A percentile compares a stretch with the other conserved stretches of the same genome.
phyloP scores from a whole-genome alignment of 2,113 vertebrate species.

The Poeciliopsis turrubarensis region DNA sequence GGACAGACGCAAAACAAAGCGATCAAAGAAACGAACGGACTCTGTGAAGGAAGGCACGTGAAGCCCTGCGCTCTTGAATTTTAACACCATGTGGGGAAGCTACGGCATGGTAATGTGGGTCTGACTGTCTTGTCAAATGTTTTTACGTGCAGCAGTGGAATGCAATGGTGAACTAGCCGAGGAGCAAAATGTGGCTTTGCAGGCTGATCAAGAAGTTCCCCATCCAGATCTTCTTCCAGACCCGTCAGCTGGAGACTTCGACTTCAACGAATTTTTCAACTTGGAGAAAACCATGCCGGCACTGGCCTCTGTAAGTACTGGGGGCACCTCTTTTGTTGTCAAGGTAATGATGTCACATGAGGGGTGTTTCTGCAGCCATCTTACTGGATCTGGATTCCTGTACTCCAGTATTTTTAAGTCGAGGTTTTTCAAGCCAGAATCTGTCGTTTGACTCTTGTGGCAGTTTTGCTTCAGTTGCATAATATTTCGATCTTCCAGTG shows the following conservation, averaged over 20 bases:
- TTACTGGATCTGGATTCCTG: neutral
- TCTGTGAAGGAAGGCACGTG: constrained; percentile 90
- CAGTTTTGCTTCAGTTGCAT: neutral
- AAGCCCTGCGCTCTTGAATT: neutral
- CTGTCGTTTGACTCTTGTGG: neutral
- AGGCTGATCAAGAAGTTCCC: constrained; percentile 93
- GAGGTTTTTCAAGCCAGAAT: constrained; percentile 32
- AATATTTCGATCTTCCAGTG: too few species aligned
- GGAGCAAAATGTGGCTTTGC: constrained; percentile 79
- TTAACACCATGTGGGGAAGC: neutral
- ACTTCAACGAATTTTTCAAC: constrained; percentile 99
- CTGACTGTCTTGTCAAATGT: neutral
- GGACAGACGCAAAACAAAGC: constrained; percentile 89
- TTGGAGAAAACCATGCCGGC: constrained; percentile 96
- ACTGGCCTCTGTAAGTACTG: constrained; percentile 92
- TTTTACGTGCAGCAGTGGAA: constrained; percentile 73
- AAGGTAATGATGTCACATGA: constrained; percentile 32
- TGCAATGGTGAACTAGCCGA: constrained; percentile 91
- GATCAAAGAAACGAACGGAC: constrained; percentile 84
- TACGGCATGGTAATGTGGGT: neutral
- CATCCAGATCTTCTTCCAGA: constrained; percentile 86
- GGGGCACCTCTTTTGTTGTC: constrained; percentile 40
- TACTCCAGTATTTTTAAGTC: constrained; percentile 4
- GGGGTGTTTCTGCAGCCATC: constrained; percentile 1
- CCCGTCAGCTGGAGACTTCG: constrained; percentile 91